Conservation (phyloP, 2,797 vertebrate species). For the Falco rusticolus region DNA sequence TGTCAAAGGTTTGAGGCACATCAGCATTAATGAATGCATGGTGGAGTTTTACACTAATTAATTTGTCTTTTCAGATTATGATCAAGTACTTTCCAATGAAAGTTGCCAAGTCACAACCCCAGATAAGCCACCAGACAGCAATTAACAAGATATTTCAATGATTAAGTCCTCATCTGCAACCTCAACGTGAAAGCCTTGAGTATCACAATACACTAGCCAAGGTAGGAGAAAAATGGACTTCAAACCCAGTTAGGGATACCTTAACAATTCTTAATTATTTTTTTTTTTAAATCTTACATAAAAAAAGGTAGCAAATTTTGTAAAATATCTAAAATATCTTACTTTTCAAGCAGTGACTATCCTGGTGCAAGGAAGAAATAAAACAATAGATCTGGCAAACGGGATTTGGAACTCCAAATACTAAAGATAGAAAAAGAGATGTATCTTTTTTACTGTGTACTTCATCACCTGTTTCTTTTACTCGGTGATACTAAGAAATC, state of each 20-base stretch:
- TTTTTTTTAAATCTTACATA: not conserved
- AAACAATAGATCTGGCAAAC: not conserved
- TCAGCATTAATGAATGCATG: not conserved
- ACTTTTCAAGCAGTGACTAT: not conserved
- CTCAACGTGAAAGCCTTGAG: not conserved
- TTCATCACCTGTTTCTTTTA: not conserved
- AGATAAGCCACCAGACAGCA: not conserved
- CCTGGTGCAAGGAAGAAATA: not conserved
- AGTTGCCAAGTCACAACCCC: not conserved
- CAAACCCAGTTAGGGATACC: not conserved
- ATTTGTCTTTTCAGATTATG: slow-evolving; percentile 31
- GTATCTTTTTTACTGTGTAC: not conserved
- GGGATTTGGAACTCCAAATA: not conserved
- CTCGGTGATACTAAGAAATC: not conserved
- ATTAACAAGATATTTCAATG: slow-evolving; percentile 18
- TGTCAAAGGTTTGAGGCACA: not conserved
- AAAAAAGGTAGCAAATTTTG: not conserved
- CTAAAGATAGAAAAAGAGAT: not conserved
- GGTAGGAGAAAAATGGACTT: not conserved
- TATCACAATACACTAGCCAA: not conserved
- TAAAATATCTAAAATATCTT: not conserved
- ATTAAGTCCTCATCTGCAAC: not conserved
- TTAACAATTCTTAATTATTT: not conserved
- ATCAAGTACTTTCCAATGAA: slow-evolving; percentile 11
- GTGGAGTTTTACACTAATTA: slow-evolving; percentile 27